Evolutionary conservation across 2,113 vertebrate species (phyloP).

Genomic region (Chamaetylas fuelleborni): DNA sequence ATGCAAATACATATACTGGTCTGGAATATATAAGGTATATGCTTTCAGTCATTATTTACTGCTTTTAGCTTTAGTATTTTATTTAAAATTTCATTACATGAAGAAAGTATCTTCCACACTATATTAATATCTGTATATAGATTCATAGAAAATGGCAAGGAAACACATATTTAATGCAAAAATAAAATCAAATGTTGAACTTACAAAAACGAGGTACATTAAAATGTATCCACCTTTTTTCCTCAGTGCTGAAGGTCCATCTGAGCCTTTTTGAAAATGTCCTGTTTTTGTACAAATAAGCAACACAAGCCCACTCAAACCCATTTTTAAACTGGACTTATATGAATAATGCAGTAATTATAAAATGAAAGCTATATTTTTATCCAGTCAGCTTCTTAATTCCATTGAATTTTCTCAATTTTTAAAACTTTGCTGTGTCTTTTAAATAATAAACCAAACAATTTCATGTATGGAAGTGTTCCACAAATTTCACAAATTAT

Average conservation of each 20-base stretch:
- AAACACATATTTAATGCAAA: neutral
- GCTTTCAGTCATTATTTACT: neutral
- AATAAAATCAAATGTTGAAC: neutral
- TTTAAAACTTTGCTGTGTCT: neutral
- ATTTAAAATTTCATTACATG: neutral
- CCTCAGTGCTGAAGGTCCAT: neutral
- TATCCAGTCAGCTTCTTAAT: neutral
- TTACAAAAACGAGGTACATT: neutral
- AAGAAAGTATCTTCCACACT: neutral
- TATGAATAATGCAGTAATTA: neutral
- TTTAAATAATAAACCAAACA: neutral
- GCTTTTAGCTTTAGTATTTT: neutral
- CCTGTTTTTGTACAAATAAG: neutral
- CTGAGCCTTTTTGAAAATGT: constrained; percentile 6
- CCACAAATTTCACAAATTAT: neutral
- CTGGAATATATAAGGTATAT: neutral
- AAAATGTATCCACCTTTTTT: neutral
- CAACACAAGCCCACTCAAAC: neutral
- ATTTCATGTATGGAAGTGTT: neutral
- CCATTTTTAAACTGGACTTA: neutral
- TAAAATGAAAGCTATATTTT: neutral
- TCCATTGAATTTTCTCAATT: neutral
- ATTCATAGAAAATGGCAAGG: neutral
- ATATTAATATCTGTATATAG: neutral
- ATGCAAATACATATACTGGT: neutral